phyloP scores from a whole-genome alignment of 2,797 vertebrate genomes.

The Melopsittacus undulatus region DNA sequence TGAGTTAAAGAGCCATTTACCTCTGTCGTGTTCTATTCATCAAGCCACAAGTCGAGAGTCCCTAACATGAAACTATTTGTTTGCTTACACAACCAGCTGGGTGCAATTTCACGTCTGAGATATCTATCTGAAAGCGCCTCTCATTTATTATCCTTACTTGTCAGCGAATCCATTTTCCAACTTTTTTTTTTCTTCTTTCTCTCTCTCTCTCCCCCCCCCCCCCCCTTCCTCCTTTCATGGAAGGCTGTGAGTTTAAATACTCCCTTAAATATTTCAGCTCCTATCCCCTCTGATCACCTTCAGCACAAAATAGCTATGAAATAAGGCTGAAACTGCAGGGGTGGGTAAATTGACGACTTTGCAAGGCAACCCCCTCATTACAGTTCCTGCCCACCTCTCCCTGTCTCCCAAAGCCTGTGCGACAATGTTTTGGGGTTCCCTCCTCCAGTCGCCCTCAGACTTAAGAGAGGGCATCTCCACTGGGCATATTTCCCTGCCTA shows the following conservation, averaged over 20 bases:
- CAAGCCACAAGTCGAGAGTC: constrained; percentile 91
- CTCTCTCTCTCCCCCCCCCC: too few species aligned
- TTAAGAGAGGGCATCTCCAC: neutral
- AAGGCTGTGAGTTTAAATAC: constrained; percentile 44
- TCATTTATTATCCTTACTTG: constrained; percentile 95
- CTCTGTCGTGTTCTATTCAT: constrained; percentile 95
- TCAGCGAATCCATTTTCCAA: constrained; percentile 88
- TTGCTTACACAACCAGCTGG: constrained; percentile 97
- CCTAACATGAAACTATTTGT: constrained; percentile 92
- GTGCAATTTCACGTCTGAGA: constrained; percentile 97
- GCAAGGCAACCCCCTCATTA: neutral
- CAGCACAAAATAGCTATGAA: neutral
- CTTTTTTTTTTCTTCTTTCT: constrained; percentile 7
- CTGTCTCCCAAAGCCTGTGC: neutral
- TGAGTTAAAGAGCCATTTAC: constrained; percentile 96
- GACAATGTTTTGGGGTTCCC: neutral
- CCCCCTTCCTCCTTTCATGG: constrained; percentile 57
- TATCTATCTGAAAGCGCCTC: constrained; percentile 92
- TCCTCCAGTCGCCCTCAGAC: fast-evolving
- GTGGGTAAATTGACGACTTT: neutral
- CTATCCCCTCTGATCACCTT: neutral
- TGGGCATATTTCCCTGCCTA: neutral
- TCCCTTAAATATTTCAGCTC: neutral
- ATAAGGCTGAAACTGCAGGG: neutral
- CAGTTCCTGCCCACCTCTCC: neutral